These are phyloP conservation scores for Pachyuromys duprasi DNA, from an alignment of 2,797 vertebrate species.

Conservation along the genomic window DNA sequence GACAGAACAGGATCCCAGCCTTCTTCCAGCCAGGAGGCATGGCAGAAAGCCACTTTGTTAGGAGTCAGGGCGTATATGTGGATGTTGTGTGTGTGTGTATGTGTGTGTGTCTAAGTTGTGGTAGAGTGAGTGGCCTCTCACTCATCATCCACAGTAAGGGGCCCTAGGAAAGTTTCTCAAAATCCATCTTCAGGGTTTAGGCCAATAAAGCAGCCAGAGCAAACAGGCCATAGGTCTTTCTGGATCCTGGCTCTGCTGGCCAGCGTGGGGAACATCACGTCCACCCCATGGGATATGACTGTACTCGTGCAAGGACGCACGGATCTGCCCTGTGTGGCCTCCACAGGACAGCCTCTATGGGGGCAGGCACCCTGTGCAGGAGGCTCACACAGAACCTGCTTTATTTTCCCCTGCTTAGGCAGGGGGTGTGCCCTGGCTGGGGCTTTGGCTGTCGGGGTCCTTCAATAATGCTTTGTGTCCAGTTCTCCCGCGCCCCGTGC, in stretches of 20 bases:
- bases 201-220: constrained; percentile 73
- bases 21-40: neutral
- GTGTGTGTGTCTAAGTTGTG: neutral
- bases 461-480: constrained; percentile 83
- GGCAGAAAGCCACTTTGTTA: neutral
- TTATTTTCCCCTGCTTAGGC: constrained; percentile 65
- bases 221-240: constrained; percentile 78
- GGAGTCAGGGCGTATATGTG: rapidly evolving
- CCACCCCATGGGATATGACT: neutral
- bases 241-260: constrained; percentile 21
- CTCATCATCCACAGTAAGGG: constrained; percentile 67
- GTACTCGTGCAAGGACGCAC: constrained; percentile 63
- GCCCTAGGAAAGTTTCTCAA: constrained; percentile 80
- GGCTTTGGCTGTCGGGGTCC: constrained; percentile 54
- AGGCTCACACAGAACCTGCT: constrained; percentile 55
- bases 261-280: constrained; percentile 66
- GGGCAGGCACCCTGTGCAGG: neutral
- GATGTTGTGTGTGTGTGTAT: neutral
- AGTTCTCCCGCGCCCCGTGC: neutral
- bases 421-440: constrained; percentile 52
- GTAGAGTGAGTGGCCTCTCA: constrained; percentile 47
- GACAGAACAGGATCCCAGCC: neutral
- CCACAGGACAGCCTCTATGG: neutral
- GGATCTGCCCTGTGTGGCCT: constrained; percentile 26
- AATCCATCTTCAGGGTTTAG: constrained; percentile 75